Evolutionary conservation across 2,888 invertebrate genomes (phyloP), one percentile per base, ranked within the genome.

Genomic region (Monopis laevigella): DNA sequence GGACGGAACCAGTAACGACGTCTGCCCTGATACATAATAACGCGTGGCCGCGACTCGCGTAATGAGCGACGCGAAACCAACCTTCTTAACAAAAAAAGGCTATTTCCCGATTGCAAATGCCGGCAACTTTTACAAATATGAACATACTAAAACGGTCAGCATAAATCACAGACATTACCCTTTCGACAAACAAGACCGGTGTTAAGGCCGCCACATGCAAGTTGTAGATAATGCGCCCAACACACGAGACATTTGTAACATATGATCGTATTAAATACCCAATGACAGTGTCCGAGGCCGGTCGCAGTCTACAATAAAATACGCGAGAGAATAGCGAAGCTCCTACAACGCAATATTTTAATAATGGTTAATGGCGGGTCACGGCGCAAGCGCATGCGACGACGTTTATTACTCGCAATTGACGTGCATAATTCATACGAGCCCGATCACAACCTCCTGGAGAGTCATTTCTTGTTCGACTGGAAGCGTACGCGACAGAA

Each of bases 361-460:
- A 75, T 78, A 78, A 74, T 77, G 67, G 71, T 77, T 77, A 75
- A 78, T 77, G 72, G 70, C 58, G 56, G 73, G 74, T 73, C 74
- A 72, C 60, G 66, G 58, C 62, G 61, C 63, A 60, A 61, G 66
- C 66, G 62, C 65, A 57, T 57, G 65, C 68, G 68, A 59, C 67
- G 70, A 71, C 67, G 72, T 71, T 69, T 71, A 74, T 74, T 74
- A 74, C 71, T 67, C 59, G 61, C 63, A 59, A 72, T 72, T 70
- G 72, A 74, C 69, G 62, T 68, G 63, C 62, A 67, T 70, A 66
- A 74, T 73, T 70, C 67, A 69, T 68, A 62, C 56, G 56, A 52
- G 48, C 51, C 50, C 36, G 26, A 26, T 39, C 32, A 29, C 10
- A 43, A 30, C 43, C 43, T 40, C 43, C 43, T 18, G 43, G 40